Percentiles rank a stretch among this genome's conserved stretches.
phyloP scores from a whole-genome alignment of 2,888 invertebrate genomes.

The Melieria picta region DNA sequence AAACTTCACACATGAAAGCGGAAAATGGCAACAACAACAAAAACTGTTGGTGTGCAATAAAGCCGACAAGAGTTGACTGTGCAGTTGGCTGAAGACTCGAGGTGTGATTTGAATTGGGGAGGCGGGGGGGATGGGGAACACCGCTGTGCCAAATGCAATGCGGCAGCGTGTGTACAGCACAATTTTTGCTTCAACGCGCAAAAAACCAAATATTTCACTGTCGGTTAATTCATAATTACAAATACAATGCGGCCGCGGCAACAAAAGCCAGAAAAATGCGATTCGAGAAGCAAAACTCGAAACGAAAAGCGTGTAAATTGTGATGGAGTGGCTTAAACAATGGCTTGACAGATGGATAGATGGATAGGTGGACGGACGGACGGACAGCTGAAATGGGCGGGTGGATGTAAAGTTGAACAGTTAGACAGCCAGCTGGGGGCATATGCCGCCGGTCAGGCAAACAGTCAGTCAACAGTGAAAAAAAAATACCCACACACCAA shows the following conservation, averaged over 20 bases:
- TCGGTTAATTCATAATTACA: constrained; percentile 20
- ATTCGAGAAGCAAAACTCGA: no score
- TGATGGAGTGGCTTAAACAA: not conserved
- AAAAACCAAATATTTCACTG: constrained; percentile 22
- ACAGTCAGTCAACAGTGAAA: no score
- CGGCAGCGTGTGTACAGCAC: no score
- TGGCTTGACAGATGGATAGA: constrained; percentile 11
- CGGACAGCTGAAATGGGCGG: not conserved
- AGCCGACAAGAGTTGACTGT: not conserved
- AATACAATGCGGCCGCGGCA: constrained; percentile 4
- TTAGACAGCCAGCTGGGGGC: not conserved
- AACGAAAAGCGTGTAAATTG: not conserved
- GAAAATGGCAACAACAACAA: constrained; percentile 11
- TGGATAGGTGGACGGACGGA: constrained; percentile 1
- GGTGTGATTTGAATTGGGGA: not conserved
- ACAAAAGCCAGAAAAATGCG: not conserved
- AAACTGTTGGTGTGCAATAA: not conserved
- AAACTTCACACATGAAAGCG: constrained; percentile 16
- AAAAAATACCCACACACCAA: no score
- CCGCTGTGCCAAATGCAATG: not conserved
- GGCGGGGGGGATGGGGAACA: not conserved
- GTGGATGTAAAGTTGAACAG: not conserved
- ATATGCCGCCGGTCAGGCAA: not conserved
- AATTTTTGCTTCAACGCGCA: constrained; percentile 25
- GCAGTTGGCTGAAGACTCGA: not conserved